These are phyloP conservation scores for Lepidocyrtoides sp. DNA, from an alignment of 2,888 invertebrate species.

Conservation along the genomic window DNA sequence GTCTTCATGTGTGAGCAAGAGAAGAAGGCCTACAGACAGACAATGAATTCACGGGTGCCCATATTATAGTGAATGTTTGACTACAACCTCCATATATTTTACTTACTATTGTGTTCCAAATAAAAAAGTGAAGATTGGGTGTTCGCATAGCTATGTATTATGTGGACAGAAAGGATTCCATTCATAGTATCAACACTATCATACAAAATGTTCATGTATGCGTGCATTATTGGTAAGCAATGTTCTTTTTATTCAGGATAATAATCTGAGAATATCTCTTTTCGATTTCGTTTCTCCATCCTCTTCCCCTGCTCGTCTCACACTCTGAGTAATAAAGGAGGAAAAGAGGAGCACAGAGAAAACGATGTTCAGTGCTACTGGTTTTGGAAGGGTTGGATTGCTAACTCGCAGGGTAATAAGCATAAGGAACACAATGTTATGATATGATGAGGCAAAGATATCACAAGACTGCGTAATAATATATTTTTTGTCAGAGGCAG, in stretches of 20 bases:
- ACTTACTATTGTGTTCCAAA: not conserved
- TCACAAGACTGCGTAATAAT: constrained; percentile 24
- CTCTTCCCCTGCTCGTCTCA: constrained; percentile 20
- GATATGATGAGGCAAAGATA: constrained; percentile 43
- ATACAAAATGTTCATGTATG: constrained; percentile 38
- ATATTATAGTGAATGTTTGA: not conserved
- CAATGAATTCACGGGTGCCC: constrained; percentile 63
- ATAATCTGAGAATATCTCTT: constrained; percentile 73
- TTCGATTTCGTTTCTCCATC: constrained; percentile 42
- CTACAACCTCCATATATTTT: not conserved
- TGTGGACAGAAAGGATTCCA: constrained; percentile 54
- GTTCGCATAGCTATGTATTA: not conserved
- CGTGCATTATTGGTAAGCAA: constrained; percentile 54
- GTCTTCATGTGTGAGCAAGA: constrained; percentile 11
- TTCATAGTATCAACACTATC: constrained; percentile 43
- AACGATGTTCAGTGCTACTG: too few species aligned
- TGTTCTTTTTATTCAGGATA: constrained; percentile 64
- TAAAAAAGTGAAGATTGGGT: constrained; percentile 15
- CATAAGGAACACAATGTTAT: constrained; percentile 61
- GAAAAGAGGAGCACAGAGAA: not conserved
- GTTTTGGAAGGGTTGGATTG: constrained; percentile 27
- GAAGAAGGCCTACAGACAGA: not conserved
- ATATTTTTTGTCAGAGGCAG: constrained; percentile 44
- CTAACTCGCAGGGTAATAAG: constrained; percentile 48
- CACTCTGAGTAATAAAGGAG: constrained; percentile 33